Conservation (phyloP, 1,140 invertebrate genomes). For the Meteorus sp. region DNA sequence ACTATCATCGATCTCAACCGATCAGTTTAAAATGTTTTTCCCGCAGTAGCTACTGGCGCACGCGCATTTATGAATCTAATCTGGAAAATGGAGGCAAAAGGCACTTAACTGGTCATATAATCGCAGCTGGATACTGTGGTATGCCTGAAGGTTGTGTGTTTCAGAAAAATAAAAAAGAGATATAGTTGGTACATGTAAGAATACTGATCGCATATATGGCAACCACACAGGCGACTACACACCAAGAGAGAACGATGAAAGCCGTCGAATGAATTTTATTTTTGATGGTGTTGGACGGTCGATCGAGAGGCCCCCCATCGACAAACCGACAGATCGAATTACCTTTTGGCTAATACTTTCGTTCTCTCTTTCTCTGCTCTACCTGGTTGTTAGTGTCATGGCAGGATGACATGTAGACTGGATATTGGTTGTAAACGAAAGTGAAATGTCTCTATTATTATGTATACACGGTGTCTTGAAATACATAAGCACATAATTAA, state of each 20-base stretch:
- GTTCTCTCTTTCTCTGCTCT: constrained; percentile 29
- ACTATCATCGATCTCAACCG: constrained; percentile 6
- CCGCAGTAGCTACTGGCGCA: constrained; percentile 1
- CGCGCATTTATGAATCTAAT: constrained; percentile 5
- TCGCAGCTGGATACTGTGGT: constrained; percentile 20
- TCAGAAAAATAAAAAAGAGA: constrained; percentile 3
- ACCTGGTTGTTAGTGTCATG: background rate
- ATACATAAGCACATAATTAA: too few relatives aligned
- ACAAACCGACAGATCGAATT: constrained; percentile 10
- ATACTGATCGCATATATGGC: constrained; percentile 9
- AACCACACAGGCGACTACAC: too few relatives aligned
- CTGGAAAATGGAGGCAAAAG: constrained; percentile 4
- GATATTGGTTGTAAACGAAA: background rate
- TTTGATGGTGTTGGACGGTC: background rate
- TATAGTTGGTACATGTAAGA: background rate
- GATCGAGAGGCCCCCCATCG: constrained; percentile 1
- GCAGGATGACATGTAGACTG: background rate
- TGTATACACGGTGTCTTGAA: too few relatives aligned
- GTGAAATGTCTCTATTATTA: constrained; percentile 3
- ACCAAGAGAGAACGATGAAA: background rate
- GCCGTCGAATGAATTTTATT: constrained; percentile 9
- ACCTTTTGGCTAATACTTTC: constrained; percentile 38
- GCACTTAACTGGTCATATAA: constrained; percentile 22
- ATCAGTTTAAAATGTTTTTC: constrained; percentile 2
- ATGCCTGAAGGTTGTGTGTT: background rate